Base-by-base conservation (phyloP, 2,113 vertebrate genomes). In the Eira barbara region DNA sequence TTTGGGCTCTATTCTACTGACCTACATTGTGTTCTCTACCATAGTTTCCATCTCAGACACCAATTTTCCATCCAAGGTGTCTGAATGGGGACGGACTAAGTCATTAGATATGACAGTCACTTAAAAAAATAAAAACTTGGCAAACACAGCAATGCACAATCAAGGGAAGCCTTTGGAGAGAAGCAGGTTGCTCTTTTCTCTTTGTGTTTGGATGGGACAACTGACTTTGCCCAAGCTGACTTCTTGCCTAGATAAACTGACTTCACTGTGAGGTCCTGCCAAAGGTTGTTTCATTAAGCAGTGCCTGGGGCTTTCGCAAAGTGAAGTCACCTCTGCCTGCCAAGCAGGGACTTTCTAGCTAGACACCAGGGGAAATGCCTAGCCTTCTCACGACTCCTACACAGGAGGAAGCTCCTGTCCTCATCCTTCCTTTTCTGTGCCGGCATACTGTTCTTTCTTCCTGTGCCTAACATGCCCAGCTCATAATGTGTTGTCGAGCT, bases 261-360 rank as follows among this genome's bases (percentile, higher is more conserved):
- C 67, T 80, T 87, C 14, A 80, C 89, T 25, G 17, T 42, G 89
- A 96, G 97, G 52, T 86, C 74, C 90, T 95, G 96, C 94, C 95
- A 84, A 82, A 69, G 74, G 92, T 73, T 42, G 69, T 69, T 95
- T 92, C 87, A 80, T 79, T 79, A 90, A 94, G 63, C 0, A 0
- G 57, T 74, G 96, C 97, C 97, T 78, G 95, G 95, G 95, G 96
- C 97, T 94, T 96, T 84, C 4, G 15, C 57, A 82, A 94, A 90
- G 89, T 86, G 80, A 96, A 97, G 96, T 94, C 86, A 93, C 95
- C 82, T 69, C 74, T 49, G 94, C 67, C 63, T 89, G 91, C 94
- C 94, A 86, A 74, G 52, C 79, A 82, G 97, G 89, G 92, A 89
- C 89, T 95, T 11, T 97, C 63, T 74, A 55, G 78, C 55, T 95